phyloP scores from a whole-genome alignment of 2,797 vertebrate genomes.

The Todus mexicanus region DNA sequence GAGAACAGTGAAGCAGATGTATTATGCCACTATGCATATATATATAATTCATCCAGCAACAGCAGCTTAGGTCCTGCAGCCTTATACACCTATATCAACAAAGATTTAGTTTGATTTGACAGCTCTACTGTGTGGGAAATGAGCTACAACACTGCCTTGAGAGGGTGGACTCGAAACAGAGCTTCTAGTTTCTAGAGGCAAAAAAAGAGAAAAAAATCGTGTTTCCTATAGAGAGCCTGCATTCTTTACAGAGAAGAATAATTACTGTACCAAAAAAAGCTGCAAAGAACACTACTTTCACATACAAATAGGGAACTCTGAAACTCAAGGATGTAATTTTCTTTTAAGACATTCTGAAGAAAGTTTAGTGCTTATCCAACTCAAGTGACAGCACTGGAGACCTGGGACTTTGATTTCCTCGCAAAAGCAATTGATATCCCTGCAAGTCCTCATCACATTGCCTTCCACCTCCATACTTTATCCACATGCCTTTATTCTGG shows the following conservation, averaged over 20 bases:
- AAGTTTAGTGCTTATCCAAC: background rate
- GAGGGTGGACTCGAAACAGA: background rate
- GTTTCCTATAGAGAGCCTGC: background rate
- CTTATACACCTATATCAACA: background rate
- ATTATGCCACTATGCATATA: background rate
- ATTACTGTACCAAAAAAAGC: background rate
- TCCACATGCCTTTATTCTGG: background rate
- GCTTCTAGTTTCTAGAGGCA: background rate
- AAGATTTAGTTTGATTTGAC: background rate
- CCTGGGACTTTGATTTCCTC: background rate
- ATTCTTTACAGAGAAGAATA: background rate
- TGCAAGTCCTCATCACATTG: background rate
- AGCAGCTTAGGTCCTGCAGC: background rate
- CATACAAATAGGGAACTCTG: background rate
- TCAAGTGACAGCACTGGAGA: background rate
- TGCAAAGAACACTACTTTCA: background rate
- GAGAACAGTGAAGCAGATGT: background rate
- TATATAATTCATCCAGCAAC: background rate
- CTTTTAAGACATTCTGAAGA: background rate
- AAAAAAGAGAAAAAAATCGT: background rate
- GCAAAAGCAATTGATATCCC: background rate
- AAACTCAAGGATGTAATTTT: background rate
- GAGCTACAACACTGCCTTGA: rapidly evolving
- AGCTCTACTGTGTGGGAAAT: background rate
- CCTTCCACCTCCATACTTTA: background rate